Conservation (phyloP, 1,140 invertebrate species). For the Cotesia chilonis region DNA sequence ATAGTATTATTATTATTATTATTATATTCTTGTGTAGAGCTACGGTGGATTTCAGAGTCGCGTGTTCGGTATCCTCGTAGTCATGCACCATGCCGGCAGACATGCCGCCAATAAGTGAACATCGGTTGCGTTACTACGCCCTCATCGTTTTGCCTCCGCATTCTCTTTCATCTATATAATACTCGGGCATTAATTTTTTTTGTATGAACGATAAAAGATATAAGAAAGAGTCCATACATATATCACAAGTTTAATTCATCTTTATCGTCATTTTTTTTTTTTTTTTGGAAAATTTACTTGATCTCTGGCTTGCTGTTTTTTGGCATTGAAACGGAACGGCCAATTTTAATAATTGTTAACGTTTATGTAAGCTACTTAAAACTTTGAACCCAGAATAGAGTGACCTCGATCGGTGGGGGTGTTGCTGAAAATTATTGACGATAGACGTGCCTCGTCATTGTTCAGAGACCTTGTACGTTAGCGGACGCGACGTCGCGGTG, state of each 20-base stretch:
- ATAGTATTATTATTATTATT: no score
- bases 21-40: no score
- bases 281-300: no score
- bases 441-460: constrained; percentile 39
- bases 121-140: constrained; percentile 61
- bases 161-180: constrained; percentile 22
- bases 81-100: constrained; percentile 63
- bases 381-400: background rate
- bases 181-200: background rate
- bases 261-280: no score
- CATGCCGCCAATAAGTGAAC: constrained; percentile 66
- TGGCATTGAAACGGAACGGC: no score
- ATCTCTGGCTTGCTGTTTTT: background rate
- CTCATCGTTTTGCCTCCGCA: background rate
- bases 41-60: constrained; percentile 32
- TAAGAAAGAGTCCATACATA: no score
- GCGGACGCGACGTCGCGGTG: constrained; percentile 36
- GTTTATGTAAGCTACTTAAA: no score
- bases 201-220: background rate
- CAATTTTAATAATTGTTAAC: no score
- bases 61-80: constrained; percentile 26
- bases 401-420: constrained; percentile 41
- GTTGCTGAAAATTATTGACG: constrained; percentile 41
- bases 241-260: no score
- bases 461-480: constrained; percentile 45